phyloP scores from a whole-genome alignment of 2,113 vertebrate genomes.

The Tachycineta bicolor region DNA sequence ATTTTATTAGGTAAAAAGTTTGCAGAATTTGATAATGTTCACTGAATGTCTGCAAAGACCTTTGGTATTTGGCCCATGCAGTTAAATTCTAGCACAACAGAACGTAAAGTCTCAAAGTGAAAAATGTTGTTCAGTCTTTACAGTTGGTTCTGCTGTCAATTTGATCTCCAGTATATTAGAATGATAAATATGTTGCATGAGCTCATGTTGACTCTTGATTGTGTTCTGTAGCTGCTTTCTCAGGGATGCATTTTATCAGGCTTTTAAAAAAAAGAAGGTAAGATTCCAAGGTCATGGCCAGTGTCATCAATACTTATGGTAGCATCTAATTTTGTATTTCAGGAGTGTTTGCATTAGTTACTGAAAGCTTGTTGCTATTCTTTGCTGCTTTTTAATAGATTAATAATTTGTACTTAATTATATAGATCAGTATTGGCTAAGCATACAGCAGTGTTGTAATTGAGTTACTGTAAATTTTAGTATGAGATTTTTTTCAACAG shows the following conservation, averaged over 20 bases:
- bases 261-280: neutral
- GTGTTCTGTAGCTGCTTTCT: neutral
- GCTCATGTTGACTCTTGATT: neutral
- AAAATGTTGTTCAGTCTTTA: neutral
- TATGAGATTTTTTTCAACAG: neutral
- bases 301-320: neutral
- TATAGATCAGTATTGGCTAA: neutral
- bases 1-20: neutral
- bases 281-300: neutral
- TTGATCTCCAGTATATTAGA: neutral
- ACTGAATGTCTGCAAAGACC: neutral
- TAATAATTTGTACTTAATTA: neutral
- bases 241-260: neutral
- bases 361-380: neutral
- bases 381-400: neutral
- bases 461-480: neutral
- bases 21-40: neutral
- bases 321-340: neutral
- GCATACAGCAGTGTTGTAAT: neutral
- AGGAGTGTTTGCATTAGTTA: neutral
- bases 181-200: neutral
- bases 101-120: neutral
- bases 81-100: neutral
- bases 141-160: neutral
- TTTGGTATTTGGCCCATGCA: fast-evolving